phyloP scores from a whole-genome alignment of 2,113 vertebrate species.

The Gnathonemus longibarbis region DNA sequence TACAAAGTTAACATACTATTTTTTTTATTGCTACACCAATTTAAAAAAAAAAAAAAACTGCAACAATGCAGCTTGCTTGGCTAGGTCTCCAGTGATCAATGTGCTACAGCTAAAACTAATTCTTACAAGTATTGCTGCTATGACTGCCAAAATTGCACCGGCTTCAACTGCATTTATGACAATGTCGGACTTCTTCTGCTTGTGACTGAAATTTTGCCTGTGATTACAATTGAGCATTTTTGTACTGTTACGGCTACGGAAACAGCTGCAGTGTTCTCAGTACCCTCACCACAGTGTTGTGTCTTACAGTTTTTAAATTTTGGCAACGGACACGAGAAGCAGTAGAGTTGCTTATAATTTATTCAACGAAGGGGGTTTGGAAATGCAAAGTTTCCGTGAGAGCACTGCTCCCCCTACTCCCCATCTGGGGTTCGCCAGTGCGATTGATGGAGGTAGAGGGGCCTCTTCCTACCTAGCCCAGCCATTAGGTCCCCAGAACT shows the following conservation, averaged over 20 bases:
- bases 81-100: background rate
- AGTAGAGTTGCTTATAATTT: constrained; percentile 9
- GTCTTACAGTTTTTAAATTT: background rate
- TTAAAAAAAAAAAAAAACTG: background rate
- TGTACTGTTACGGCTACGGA: background rate
- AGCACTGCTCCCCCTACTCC: constrained; percentile 54
- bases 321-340: constrained; percentile 25
- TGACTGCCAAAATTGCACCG: constrained; percentile 12
- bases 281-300: background rate
- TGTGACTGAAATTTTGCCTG: constrained; percentile 8
- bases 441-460: constrained; percentile 44
- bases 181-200: constrained; percentile 6
- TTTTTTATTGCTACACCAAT: constrained; percentile 31
- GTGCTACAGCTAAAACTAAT: background rate
- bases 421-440: constrained; percentile 57
- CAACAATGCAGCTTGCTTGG: background rate
- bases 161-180: constrained; percentile 8
- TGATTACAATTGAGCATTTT: background rate
- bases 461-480: constrained; percentile 55
- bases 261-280: background rate
- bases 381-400: constrained; percentile 71
- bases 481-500: constrained; percentile 62
- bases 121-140: background rate
- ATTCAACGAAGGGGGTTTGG: constrained; percentile 12
- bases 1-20: constrained; percentile 39